These are phyloP conservation scores for Abramis brama DNA, from an alignment of 2,113 vertebrate genomes.

Conservation along the genomic window DNA sequence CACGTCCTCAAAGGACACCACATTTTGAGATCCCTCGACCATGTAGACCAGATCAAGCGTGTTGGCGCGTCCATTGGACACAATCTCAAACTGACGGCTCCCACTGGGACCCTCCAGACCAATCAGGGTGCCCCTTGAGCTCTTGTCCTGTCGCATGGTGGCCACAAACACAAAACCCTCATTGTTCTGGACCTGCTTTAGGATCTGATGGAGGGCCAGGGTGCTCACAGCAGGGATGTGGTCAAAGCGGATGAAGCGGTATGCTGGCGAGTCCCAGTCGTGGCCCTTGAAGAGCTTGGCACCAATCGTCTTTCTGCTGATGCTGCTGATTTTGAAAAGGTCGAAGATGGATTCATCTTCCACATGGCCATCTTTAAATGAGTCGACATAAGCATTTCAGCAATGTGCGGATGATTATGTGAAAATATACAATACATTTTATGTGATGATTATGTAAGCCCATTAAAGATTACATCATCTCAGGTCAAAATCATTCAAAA, in stretches of 20 bases:
- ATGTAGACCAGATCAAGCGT: conserved; percentile 92
- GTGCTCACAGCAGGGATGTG: conserved; percentile 85
- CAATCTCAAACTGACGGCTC: conserved; percentile 88
- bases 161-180: conserved; percentile 93
- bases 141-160: conserved; percentile 88
- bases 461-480: background rate
- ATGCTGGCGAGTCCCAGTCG: conserved; percentile 80
- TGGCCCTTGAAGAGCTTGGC: conserved; percentile 92
- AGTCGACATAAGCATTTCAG: background rate
- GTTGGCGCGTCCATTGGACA: conserved; percentile 92
- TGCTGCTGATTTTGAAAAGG: conserved; percentile 88
- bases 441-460: conserved; percentile 6
- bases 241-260: conserved; percentile 95
- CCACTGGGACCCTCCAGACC: conserved; percentile 81
- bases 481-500: background rate
- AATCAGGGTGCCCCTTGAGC: conserved; percentile 86
- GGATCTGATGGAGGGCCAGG: conserved; percentile 80
- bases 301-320: conserved; percentile 90
- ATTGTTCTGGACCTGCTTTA: conserved; percentile 77
- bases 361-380: conserved; percentile 80
- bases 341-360: conserved; percentile 86
- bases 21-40: conserved; percentile 82
- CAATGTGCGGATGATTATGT: background rate
- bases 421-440: background rate
- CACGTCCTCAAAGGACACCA: conserved; percentile 91